phyloP scores from a whole-genome alignment of 2,888 invertebrate genomes.

The Drosophila mayaguana region DNA sequence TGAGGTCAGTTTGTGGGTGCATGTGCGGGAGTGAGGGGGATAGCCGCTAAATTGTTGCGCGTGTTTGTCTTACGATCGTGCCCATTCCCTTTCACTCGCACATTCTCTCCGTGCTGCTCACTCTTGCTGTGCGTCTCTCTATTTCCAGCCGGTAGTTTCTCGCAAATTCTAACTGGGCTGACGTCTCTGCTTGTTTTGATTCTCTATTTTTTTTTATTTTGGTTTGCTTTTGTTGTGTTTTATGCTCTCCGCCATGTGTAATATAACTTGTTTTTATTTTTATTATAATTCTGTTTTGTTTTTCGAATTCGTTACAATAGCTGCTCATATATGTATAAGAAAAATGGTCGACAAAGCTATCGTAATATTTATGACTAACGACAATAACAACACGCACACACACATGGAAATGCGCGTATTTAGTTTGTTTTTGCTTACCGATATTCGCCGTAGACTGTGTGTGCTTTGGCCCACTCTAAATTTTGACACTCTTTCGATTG shows the following conservation, averaged over 20 bases:
- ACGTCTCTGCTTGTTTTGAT: slow-evolving; percentile 34
- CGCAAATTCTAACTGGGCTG: slow-evolving; percentile 45
- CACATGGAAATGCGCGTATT: neutral
- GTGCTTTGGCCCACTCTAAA: slow-evolving; percentile 8
- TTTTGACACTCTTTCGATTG: slow-evolving; percentile 22
- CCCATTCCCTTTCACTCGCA: slow-evolving; percentile 8
- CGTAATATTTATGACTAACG: slow-evolving; percentile 35
- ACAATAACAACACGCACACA: slow-evolving; percentile 5
- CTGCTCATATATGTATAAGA: slow-evolving; percentile 51
- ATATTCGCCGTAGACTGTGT: slow-evolving; percentile 1
- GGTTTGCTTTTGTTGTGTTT: slow-evolving; percentile 32
- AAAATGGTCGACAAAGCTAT: slow-evolving; percentile 55
- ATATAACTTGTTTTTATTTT: slow-evolving; percentile 61
- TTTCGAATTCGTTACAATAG: slow-evolving; percentile 66
- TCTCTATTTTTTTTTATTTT: neutral
- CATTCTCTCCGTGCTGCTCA: slow-evolving; percentile 2
- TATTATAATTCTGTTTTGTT: slow-evolving; percentile 72
- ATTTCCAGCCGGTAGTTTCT: slow-evolving; percentile 42
- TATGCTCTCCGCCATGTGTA: slow-evolving; percentile 29
- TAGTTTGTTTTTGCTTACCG: slow-evolving; percentile 19
- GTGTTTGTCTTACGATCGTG: slow-evolving; percentile 32
- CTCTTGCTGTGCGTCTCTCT: slow-evolving; percentile 8
- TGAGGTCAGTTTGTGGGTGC: slow-evolving; percentile 55
- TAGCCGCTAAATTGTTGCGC: slow-evolving; percentile 33
- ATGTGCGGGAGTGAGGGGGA: slow-evolving; percentile 7